These are phyloP conservation scores for Cettia cetti DNA, from an alignment of 2,113 vertebrate genomes.

Conservation along the genomic window DNA sequence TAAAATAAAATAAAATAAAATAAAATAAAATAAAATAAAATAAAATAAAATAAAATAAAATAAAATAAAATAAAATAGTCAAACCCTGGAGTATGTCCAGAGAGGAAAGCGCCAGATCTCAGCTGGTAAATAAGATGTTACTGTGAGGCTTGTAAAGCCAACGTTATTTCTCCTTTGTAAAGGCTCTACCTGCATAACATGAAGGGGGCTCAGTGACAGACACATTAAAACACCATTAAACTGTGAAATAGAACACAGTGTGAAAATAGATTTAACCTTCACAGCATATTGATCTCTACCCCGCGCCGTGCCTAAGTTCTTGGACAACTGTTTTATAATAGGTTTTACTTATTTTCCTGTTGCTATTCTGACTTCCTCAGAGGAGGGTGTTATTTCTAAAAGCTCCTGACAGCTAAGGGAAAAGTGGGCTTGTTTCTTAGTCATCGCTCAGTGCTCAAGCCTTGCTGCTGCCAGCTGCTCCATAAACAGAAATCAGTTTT, in stretches of 20 bases:
- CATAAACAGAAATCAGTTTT: constrained; percentile 69
- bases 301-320: constrained; percentile 73
- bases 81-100: neutral
- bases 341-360: constrained; percentile 83
- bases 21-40: neutral
- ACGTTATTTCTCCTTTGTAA: constrained; percentile 69
- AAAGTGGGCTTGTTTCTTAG: constrained; percentile 63
- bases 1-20: neutral
- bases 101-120: constrained; percentile 63
- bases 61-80: constrained; percentile 15
- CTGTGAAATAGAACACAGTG: constrained; percentile 87
- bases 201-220: constrained; percentile 82
- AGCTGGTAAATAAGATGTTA: constrained; percentile 80
- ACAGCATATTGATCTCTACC: constrained; percentile 79
- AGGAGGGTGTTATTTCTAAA: constrained; percentile 79
- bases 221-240: constrained; percentile 90
- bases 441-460: constrained; percentile 54
- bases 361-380: constrained; percentile 79
- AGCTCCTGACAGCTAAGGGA: constrained; percentile 76
- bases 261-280: constrained; percentile 90
- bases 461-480: constrained; percentile 63
- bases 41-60: neutral
- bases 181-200: constrained; percentile 76
- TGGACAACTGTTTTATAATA: constrained; percentile 85
- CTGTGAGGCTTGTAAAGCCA: constrained; percentile 66